These are phyloP conservation scores for Bugula neritina DNA, from an alignment of 2,888 invertebrate genomes.

Conservation along the genomic window DNA sequence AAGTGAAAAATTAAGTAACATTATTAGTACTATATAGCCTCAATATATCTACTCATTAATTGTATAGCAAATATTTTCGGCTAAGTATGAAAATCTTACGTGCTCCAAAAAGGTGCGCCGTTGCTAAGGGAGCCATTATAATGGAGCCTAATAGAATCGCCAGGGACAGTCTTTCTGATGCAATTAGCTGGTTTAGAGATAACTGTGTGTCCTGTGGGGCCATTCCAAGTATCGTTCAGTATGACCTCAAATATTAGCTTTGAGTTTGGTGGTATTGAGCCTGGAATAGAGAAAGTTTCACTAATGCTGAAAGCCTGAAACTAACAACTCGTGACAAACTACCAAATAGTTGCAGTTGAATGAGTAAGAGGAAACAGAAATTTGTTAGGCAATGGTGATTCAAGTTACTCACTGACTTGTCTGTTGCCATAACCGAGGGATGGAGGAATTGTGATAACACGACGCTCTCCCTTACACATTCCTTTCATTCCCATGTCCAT, in stretches of 20 bases:
- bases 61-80: too few relatives aligned
- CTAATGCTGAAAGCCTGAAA: too few relatives aligned
- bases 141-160: slow-evolving; percentile 15
- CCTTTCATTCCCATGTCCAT: slow-evolving; percentile 27
- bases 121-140: slow-evolving; percentile 17
- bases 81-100: too few relatives aligned
- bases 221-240: not conserved
- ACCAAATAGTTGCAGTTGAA: too few relatives aligned
- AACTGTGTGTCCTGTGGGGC: not conserved
- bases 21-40: too few relatives aligned
- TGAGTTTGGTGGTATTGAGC: slow-evolving; percentile 5
- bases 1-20: too few relatives aligned
- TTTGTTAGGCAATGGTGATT: too few relatives aligned
- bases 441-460: slow-evolving; percentile 5
- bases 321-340: too few relatives aligned
- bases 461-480: slow-evolving; percentile 24
- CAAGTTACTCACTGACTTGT: slow-evolving; percentile 4
- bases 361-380: too few relatives aligned
- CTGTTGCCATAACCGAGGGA: slow-evolving; percentile 21
- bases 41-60: too few relatives aligned
- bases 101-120: slow-evolving; percentile 2
- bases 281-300: not conserved
- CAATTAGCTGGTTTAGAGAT: not conserved
- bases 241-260: slow-evolving; percentile 15
- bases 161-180: not conserved